phyloP scores from a whole-genome alignment of 2,113 vertebrate species.

The Ceratotherium simum region DNA sequence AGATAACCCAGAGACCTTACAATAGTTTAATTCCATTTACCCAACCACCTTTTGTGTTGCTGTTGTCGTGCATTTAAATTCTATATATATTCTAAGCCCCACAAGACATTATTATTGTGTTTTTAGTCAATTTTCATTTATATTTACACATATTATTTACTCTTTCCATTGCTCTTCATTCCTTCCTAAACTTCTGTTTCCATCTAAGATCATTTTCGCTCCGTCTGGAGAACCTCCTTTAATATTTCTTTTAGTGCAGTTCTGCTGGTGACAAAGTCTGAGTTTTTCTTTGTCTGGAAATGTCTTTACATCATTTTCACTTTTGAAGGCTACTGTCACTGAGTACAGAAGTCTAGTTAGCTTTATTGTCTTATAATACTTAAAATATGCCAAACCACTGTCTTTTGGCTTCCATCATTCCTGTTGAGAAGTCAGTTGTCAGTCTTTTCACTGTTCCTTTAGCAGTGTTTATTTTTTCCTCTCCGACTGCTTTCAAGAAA shows the following conservation, averaged over 20 bases:
- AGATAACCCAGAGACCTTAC: not conserved
- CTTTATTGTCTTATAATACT: not conserved
- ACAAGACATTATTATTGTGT: not conserved
- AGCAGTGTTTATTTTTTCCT: not conserved
- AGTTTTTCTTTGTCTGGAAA: not conserved
- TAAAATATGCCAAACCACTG: not conserved
- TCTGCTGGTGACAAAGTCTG: not conserved
- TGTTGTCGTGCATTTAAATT: conserved; percentile 3
- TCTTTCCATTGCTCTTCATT: not conserved
- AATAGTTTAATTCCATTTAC: not conserved
- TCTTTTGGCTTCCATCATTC: not conserved
- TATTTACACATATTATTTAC: not conserved
- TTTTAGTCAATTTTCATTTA: not conserved
- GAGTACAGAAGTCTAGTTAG: not conserved
- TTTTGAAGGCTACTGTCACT: not conserved
- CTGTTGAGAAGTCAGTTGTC: not conserved
- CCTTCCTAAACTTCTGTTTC: not conserved
- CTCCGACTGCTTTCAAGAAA: not conserved
- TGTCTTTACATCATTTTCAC: not conserved
- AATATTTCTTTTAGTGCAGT: not conserved
- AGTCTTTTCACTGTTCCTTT: not conserved
- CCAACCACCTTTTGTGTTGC: not conserved
- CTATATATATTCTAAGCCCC: not conserved
- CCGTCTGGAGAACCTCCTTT: not conserved
- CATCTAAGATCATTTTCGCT: not conserved